Evolutionary conservation across 2,113 vertebrate species (phyloP).

Genomic region (Verasper variegatus): DNA sequence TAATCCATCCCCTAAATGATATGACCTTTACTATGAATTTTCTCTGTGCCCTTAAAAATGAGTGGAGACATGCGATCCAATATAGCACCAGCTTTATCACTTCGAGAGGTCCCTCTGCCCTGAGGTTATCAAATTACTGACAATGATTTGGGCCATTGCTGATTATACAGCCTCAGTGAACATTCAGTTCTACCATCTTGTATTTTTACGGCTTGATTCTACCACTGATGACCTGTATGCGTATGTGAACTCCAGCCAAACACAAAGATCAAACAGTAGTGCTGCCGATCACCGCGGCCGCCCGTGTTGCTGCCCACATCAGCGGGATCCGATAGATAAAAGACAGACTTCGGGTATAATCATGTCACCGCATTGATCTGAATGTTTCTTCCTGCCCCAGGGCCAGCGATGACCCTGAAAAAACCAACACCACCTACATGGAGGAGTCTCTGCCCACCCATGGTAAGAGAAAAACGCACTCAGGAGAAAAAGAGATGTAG

Average conservation of each 20-base stretch:
- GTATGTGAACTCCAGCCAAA: neutral
- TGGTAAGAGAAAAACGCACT: constrained; percentile 82
- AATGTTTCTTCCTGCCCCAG: constrained; percentile 76
- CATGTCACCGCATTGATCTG: constrained; percentile 62
- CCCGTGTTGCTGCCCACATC: neutral
- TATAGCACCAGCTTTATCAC: constrained; percentile 40
- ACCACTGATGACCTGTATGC: neutral
- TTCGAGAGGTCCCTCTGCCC: constrained; percentile 37
- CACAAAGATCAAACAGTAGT: constrained; percentile 11
- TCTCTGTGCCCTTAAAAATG: constrained; percentile 32
- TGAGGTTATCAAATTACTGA: neutral
- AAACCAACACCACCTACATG: constrained; percentile 90
- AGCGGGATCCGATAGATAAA: constrained; percentile 26
- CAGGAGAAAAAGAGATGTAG: neutral
- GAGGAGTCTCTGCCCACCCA: constrained; percentile 90
- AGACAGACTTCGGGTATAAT: constrained; percentile 49
- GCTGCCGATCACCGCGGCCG: neutral
- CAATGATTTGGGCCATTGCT: too few relatives aligned
- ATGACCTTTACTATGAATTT: constrained; percentile 21
- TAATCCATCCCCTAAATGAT: neutral
- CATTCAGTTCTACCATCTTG: neutral
- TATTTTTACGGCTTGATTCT: neutral
- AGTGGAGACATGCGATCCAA: constrained; percentile 29
- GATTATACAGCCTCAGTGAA: constrained; percentile 10
- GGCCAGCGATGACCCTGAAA: constrained; percentile 92